phyloP scores from a whole-genome alignment of 2,888 invertebrate species.

The Marasmarcha lunaedactyla region DNA sequence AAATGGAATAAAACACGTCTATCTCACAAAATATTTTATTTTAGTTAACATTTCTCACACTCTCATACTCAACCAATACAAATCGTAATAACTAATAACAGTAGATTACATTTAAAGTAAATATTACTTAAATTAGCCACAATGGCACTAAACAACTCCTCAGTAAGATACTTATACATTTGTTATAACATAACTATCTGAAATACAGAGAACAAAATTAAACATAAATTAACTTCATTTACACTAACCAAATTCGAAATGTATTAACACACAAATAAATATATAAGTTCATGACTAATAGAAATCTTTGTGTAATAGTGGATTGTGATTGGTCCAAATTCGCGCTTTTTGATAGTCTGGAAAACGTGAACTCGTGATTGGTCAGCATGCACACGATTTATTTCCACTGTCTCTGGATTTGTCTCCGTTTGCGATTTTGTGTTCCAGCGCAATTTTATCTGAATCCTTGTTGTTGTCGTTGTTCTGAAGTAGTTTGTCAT shows the following conservation, averaged over 20 bases:
- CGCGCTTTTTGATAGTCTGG: conserved; percentile 14
- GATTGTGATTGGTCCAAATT: conserved; percentile 15
- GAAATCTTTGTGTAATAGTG: conserved; percentile 11
- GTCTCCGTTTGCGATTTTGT: conserved; percentile 60
- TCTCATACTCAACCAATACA: conserved; percentile 34
- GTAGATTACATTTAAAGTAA: conserved; percentile 1
- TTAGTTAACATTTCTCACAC: conserved; percentile 39
- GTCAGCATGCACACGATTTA: conserved; percentile 74
- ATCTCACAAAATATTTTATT: conserved; percentile 48
- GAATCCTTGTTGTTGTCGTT: conserved; percentile 75
- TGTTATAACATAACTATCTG: conserved; percentile 4
- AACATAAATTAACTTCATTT: conserved; percentile 15
- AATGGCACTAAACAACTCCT: conserved; percentile 37
- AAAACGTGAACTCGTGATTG: conserved; percentile 23
- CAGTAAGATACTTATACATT: neutral
- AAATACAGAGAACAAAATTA: conserved; percentile 9
- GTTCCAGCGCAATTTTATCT: conserved; percentile 77
- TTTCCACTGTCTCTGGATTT: conserved; percentile 45
- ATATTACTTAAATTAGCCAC: conserved; percentile 34
- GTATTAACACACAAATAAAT: neutral
- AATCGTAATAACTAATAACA: conserved; percentile 21
- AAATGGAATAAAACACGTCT: no score
- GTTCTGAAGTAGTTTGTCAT: conserved; percentile 80
- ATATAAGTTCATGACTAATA: neutral
- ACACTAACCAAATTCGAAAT: conserved; percentile 14